These are phyloP conservation scores for Rhagoletis pomonella DNA, from an alignment of 1,140 invertebrate species.

Conservation along the genomic window DNA sequence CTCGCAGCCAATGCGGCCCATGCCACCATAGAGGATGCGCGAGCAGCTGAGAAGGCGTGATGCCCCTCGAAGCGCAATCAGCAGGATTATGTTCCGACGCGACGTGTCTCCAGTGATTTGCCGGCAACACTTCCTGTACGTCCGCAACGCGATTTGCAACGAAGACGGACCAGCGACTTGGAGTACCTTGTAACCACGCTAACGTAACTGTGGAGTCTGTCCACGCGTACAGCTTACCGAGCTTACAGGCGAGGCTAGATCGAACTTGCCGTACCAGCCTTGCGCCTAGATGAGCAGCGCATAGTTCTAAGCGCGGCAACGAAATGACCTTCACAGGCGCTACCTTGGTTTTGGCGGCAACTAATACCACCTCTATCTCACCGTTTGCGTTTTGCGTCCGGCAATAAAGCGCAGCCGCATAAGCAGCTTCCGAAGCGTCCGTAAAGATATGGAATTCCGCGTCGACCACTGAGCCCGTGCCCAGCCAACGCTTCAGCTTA, in stretches of 20 bases:
- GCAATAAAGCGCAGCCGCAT: constrained; percentile 24
- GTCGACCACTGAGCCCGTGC: no score
- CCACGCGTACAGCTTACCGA: not conserved
- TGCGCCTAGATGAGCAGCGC: not conserved
- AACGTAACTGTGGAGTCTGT: not conserved
- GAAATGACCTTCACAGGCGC: constrained; percentile 1
- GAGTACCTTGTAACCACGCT: not conserved
- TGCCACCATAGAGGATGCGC: no score
- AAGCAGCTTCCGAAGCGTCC: constrained; percentile 18
- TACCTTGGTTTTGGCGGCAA: constrained; percentile 41
- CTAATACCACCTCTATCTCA: not conserved
- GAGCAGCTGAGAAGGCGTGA: constrained; percentile 55
- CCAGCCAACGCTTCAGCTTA: not conserved
- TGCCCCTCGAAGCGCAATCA: constrained; percentile 58
- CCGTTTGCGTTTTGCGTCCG: not conserved
- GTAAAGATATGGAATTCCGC: constrained; percentile 21
- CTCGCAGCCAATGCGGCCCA: no score
- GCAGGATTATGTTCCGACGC: constrained; percentile 66
- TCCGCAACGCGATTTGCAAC: no score
- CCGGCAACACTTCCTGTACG: not conserved
- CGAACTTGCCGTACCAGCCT: not conserved
- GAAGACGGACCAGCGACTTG: constrained; percentile 5
- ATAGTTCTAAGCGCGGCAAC: constrained; percentile 36
- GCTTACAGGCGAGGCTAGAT: not conserved
- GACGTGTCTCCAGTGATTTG: constrained; percentile 64